Percentiles rank a stretch among this genome's conserved stretches.
Evolutionary conservation across 2,113 vertebrate species (phyloP).

Genomic region (Hipposideros armiger): DNA sequence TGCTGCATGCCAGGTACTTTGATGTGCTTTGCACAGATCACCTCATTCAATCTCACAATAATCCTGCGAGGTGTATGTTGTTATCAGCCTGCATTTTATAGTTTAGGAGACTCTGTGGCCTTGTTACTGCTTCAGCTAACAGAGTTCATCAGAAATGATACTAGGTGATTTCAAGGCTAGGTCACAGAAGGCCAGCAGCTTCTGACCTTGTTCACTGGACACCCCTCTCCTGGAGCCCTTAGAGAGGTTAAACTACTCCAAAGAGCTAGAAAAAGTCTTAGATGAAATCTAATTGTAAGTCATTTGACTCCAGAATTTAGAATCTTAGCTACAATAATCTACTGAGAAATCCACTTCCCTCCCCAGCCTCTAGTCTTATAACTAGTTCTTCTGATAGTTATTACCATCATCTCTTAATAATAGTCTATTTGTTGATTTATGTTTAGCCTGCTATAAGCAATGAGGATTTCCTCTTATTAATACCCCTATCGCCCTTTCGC

Average conservation of each 20-base stretch:
- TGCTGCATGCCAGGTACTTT: background rate
- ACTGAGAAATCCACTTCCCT: background rate
- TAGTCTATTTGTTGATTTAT: background rate
- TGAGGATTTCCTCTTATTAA: background rate
- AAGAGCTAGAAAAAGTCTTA: background rate
- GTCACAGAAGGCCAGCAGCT: no score
- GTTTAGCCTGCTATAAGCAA: background rate
- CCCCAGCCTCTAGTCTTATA: background rate
- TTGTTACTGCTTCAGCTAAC: no score
- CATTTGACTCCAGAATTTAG: background rate
- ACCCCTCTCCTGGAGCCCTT: background rate
- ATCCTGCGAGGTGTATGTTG: background rate
- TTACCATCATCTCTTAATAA: background rate
- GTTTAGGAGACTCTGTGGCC: background rate
- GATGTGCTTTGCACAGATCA: background rate
- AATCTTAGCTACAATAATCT: background rate
- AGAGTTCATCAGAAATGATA: no score
- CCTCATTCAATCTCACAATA: background rate
- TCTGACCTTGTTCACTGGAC: no score
- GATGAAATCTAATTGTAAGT: background rate
- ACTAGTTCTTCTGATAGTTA: background rate
- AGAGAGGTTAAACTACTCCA: background rate
- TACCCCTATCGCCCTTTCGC: background rate
- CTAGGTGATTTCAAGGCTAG: no score
- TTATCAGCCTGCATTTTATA: background rate